Evolutionary conservation across 2,888 invertebrate genomes (phyloP).

Genomic region (Dryomyza anilis): DNA sequence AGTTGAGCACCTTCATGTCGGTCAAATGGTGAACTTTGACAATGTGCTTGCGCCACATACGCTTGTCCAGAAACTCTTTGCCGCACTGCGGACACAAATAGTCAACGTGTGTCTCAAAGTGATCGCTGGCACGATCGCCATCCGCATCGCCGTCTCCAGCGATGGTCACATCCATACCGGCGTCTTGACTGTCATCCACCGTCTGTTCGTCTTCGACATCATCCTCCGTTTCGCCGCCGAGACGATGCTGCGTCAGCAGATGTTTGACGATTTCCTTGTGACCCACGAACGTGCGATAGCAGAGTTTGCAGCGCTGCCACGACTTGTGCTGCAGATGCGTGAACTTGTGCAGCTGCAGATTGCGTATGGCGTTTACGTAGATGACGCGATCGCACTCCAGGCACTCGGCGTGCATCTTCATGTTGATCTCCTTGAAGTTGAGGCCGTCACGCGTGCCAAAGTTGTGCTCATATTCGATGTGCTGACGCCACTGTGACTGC

Average conservation of each 20-base stretch:
- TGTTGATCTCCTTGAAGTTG: slow-evolving; percentile 48
- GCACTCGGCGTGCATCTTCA: slow-evolving; percentile 43
- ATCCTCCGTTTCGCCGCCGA: slow-evolving; percentile 39
- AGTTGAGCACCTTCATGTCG: slow-evolving; percentile 49
- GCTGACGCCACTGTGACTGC: slow-evolving; percentile 50
- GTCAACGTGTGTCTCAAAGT: slow-evolving; percentile 51
- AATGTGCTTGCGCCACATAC: slow-evolving; percentile 52
- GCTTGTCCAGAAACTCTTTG: slow-evolving; percentile 50
- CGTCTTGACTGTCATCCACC: slow-evolving; percentile 21
- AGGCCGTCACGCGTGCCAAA: slow-evolving; percentile 48
- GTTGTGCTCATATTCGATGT: slow-evolving; percentile 53
- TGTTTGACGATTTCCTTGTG: slow-evolving; percentile 45
- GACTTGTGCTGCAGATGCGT: slow-evolving; percentile 47
- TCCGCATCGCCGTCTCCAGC: slow-evolving; percentile 31
- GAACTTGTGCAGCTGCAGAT: slow-evolving; percentile 51
- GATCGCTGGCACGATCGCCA: slow-evolving; percentile 41
- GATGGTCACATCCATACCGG: slow-evolving; percentile 26
- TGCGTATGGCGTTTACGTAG: slow-evolving; percentile 43
- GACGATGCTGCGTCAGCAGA: slow-evolving; percentile 45
- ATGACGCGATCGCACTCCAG: slow-evolving; percentile 48
- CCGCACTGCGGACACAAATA: slow-evolving; percentile 54
- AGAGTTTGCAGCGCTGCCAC: slow-evolving; percentile 54
- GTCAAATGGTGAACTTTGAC: slow-evolving; percentile 50
- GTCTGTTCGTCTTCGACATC: slow-evolving; percentile 20
- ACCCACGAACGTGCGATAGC: slow-evolving; percentile 44